phyloP scores from a whole-genome alignment of 2,797 vertebrate species.

The Microctenopoma steveboyesi region DNA sequence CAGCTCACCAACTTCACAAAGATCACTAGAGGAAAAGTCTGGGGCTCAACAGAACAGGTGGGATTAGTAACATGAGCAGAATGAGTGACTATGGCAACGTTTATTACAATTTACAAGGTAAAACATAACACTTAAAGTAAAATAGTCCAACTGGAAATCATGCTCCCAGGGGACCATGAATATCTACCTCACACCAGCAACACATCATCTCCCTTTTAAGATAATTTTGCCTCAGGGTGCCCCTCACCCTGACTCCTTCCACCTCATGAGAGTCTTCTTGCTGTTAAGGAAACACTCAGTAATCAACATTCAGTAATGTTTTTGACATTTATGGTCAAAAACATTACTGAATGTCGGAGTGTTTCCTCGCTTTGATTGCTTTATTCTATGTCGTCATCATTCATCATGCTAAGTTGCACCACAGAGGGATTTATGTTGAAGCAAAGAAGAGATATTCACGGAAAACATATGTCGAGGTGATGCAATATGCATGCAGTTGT shows the following conservation, averaged over 20 bases:
- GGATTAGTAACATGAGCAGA: not conserved
- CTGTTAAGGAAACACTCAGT: not conserved
- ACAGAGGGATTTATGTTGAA: slow-evolving; percentile 49
- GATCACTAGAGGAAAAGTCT: not conserved
- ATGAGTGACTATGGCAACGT: not conserved
- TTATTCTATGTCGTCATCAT: slow-evolving; percentile 9
- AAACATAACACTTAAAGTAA: not conserved
- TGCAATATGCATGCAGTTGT: slow-evolving; percentile 66
- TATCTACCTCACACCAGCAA: slow-evolving; percentile 5
- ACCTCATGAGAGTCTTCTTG: slow-evolving; percentile 2
- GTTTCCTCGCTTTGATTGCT: slow-evolving; percentile 22
- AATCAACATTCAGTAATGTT: too few species aligned
- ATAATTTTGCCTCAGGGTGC: slow-evolving; percentile 21
- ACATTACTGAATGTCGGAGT: not conserved
- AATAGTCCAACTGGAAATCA: not conserved
- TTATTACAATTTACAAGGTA: not conserved
- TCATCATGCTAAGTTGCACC: slow-evolving; percentile 9
- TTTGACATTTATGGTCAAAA: not conserved
- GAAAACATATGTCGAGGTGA: slow-evolving; percentile 50
- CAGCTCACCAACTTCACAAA: too few species aligned
- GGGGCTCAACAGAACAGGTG: not conserved
- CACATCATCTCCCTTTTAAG: not conserved
- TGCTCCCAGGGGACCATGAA: slow-evolving; percentile 9
- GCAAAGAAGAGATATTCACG: slow-evolving; percentile 55
- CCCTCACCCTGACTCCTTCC: not conserved